Conservation (phyloP, 2,113 vertebrate species). For the Gopherus flavomarginatus region DNA sequence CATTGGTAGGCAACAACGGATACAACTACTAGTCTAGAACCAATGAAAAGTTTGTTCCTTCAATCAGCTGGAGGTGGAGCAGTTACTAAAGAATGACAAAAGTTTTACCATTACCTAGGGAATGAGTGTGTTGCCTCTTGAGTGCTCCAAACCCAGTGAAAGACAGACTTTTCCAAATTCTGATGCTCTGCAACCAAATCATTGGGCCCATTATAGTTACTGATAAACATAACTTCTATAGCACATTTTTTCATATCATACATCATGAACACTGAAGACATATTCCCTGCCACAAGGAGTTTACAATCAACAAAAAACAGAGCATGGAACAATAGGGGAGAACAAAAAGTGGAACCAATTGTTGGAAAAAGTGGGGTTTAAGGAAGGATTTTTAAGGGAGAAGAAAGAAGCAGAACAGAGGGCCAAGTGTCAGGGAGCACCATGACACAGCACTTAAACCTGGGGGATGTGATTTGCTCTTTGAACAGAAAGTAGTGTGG, state of each 20-base stretch:
- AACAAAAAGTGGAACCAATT: not conserved
- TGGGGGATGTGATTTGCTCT: not conserved
- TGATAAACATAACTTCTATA: not conserved
- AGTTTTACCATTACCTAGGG: not conserved
- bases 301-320: not conserved
- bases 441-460: not conserved
- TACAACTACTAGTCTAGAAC: not conserved
- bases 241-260: not conserved
- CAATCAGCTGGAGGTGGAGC: not conserved
- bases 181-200: not conserved
- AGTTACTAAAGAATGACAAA: not conserved
- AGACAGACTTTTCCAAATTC: conserved; percentile 10
- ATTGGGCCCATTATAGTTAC: not conserved
- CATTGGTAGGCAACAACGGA: not conserved
- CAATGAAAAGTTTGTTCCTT: not conserved
- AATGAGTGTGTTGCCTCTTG: not conserved
- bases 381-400: not conserved
- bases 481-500: accelerated
- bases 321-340: not conserved
- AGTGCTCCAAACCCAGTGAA: not conserved
- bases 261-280: not conserved
- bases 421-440: not conserved
- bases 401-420: not conserved
- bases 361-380: not conserved
- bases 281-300: not conserved